These are phyloP conservation scores for Agelas oroides DNA, from an alignment of 37 sponge, comb jelly and placozoan species.

Conservation along the genomic window DNA sequence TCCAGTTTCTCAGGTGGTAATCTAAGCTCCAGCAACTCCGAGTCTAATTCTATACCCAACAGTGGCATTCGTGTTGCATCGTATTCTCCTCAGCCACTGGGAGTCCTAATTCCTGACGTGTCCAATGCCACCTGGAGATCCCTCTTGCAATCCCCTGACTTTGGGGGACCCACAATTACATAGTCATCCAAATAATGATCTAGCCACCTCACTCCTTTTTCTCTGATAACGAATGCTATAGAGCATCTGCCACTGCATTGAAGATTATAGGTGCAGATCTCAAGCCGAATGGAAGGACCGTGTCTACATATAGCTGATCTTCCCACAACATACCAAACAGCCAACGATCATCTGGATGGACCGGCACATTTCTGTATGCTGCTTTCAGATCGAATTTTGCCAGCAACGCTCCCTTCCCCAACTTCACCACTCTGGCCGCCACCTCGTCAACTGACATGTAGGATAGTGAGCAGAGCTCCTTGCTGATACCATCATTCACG, in stretches of 20 bases:
- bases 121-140: neutral
- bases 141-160: neutral
- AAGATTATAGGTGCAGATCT: slow-evolving; percentile 15
- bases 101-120: neutral
- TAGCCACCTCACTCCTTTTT: neutral
- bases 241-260: slow-evolving; percentile 13
- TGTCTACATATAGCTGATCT: neutral
- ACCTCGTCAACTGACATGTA: neutral
- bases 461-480: slow-evolving; percentile 20
- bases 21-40: neutral
- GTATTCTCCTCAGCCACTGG: slow-evolving; percentile 24
- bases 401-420: slow-evolving; percentile 1
- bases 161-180: neutral
- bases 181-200: slow-evolving; percentile 20
- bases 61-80: slow-evolving; percentile 2
- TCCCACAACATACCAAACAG: slow-evolving; percentile 28
- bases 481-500: slow-evolving; percentile 18
- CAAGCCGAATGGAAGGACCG: slow-evolving; percentile 10
- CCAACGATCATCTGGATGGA: slow-evolving; percentile 33
- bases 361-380: slow-evolving; percentile 48
- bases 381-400: slow-evolving; percentile 40
- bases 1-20: no score
- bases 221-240: neutral
- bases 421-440: no score
- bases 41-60: slow-evolving; percentile 19